These are phyloP conservation scores for Pachliopta kotzebuea DNA, from an alignment of 2,888 invertebrate genomes.

Conservation along the genomic window DNA sequence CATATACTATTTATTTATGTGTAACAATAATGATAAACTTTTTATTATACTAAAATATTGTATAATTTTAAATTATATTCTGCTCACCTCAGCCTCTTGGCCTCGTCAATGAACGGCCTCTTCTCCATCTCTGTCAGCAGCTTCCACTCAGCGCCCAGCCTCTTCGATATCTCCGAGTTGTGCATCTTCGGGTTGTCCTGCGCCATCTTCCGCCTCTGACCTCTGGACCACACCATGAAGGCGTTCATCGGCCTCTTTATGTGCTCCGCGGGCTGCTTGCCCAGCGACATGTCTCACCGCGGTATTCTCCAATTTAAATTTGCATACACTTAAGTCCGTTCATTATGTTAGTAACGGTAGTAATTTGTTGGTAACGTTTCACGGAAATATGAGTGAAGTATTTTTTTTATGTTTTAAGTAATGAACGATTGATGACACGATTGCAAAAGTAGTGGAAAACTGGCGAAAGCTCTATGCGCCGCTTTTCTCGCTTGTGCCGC, in stretches of 20 bases:
- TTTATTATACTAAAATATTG: no score
- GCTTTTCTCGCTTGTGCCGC: conserved; percentile 76
- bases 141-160: conserved; percentile 97
- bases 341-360: conserved; percentile 8
- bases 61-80: no score
- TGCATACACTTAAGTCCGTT: conserved; percentile 21
- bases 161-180: conserved; percentile 94
- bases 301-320: not conserved
- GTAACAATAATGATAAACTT: no score
- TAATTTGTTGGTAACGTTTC: no score
- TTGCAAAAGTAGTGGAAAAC: conserved; percentile 61
- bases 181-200: conserved; percentile 97
- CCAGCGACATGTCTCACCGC: conserved; percentile 60
- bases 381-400: no score
- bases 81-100: conserved; percentile 84
- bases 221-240: conserved; percentile 98
- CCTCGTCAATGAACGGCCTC: conserved; percentile 96
- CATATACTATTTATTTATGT: no score
- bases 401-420: no score
- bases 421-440: conserved; percentile 13
- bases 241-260: conserved; percentile 99
- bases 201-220: conserved; percentile 95
- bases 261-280: conserved; percentile 84
- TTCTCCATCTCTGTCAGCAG: conserved; percentile 92
- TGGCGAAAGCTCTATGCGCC: conserved; percentile 76